A percentile compares a stretch with the other conserved stretches of the same genome.
Evolutionary conservation across 2,888 invertebrate genomes (phyloP).

Genomic region (Stictocephala bisonia): DNA sequence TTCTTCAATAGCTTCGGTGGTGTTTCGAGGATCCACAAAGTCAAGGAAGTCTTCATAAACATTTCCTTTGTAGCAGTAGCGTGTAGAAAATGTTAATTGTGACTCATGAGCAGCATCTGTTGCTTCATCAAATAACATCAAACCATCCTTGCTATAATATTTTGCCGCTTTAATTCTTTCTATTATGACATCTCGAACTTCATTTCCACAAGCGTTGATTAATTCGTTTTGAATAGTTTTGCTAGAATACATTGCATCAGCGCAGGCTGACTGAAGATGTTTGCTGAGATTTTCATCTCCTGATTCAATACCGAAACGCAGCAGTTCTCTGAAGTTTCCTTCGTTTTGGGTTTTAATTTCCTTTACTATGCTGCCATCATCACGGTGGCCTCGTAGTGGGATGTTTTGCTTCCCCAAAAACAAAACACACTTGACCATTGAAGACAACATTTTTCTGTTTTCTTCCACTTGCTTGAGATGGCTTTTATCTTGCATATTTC

Average conservation of each 20-base stretch:
- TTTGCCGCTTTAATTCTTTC: neutral
- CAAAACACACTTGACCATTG: constrained; percentile 12
- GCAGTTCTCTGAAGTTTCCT: constrained; percentile 60
- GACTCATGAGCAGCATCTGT: constrained; percentile 13
- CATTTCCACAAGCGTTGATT: constrained; percentile 54
- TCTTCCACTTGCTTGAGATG: constrained; percentile 9
- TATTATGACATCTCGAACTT: neutral
- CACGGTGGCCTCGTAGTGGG: constrained; percentile 15
- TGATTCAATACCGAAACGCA: constrained; percentile 57
- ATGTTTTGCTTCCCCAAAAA: constrained; percentile 19
- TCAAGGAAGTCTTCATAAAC: constrained; percentile 5
- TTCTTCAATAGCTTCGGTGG: neutral
- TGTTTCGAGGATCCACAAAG: constrained; percentile 3
- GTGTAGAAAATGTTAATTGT: neutral
- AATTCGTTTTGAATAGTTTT: constrained; percentile 59
- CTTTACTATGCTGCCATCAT: constrained; percentile 1
- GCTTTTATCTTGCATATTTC: neutral
- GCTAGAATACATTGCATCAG: constrained; percentile 59
- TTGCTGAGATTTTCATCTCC: constrained; percentile 57
- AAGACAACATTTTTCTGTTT: neutral
- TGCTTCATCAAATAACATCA: neutral
- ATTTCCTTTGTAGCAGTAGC: neutral
- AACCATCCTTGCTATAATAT: constrained; percentile 5
- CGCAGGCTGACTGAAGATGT: constrained; percentile 50
- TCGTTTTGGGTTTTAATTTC: constrained; percentile 49